Evolutionary conservation across 2,888 invertebrate genomes (phyloP).

Genomic region (Nebria brevicollis): DNA sequence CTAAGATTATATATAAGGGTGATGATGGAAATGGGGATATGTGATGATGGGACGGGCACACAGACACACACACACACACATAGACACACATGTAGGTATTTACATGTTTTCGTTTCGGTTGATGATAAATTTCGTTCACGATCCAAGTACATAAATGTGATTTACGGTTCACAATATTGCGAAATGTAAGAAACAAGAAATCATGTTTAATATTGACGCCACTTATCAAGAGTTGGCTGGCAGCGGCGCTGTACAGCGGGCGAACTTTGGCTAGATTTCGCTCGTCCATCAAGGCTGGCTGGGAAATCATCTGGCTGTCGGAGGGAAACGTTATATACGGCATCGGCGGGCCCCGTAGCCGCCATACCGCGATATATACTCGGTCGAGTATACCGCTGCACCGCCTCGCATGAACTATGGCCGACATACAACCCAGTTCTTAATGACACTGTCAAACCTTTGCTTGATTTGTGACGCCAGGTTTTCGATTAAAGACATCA

Average conservation of each 20-base stretch:
- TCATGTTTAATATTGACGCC: constrained; percentile 60
- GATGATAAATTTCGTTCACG: constrained; percentile 56
- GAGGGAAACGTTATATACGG: constrained; percentile 37
- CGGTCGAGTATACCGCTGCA: neutral
- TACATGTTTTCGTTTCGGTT: constrained; percentile 29
- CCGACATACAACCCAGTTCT: constrained; percentile 62
- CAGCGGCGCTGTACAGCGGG: constrained; percentile 50
- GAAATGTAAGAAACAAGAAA: constrained; percentile 62
- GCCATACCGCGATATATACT: constrained; percentile 8
- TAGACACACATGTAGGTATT: constrained; percentile 16
- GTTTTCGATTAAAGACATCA: constrained; percentile 63
- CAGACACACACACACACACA: constrained; percentile 5
- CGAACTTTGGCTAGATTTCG: constrained; percentile 55
- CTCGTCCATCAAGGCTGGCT: constrained; percentile 61
- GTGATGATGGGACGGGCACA: neutral
- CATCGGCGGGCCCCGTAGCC: neutral
- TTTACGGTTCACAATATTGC: constrained; percentile 59
- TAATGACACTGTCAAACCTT: constrained; percentile 63
- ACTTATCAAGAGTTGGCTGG: constrained; percentile 55
- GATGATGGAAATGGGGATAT: too few relatives aligned
- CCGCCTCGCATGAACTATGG: constrained; percentile 58
- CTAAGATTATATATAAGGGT: too few relatives aligned
- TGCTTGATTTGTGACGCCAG: constrained; percentile 64
- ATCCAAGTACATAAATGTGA: constrained; percentile 59
- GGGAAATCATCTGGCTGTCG: constrained; percentile 61